Evolutionary conservation across 1,140 invertebrate species (phyloP), one percentile per base, ranked within the genome.

Genomic region (Adelges cooleyi): DNA sequence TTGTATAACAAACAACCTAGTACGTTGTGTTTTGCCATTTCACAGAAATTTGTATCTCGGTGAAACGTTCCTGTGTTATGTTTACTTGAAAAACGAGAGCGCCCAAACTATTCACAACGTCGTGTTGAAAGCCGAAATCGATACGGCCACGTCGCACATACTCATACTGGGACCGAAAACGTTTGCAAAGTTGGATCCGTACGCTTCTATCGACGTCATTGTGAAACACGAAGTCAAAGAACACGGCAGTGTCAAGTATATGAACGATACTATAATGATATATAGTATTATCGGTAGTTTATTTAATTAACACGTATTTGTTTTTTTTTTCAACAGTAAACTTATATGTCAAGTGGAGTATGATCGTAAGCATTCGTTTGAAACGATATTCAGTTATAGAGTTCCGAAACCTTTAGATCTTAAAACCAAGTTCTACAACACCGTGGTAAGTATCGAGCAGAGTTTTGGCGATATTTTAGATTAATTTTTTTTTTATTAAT

Each of bases 41-140:
- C 81, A 70, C 73, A 86, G 86, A 50, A 88, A 86, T 75, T 87
- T 90, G 70, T 89, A 89, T 75, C 74, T 90, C 23, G 96, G 96
- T 18, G 95, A 98, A 81, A 98, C 92, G 22, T 98, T 98, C 79
- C 92, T 94, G 1, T 93, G 94, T 75, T 98, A 96, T 73, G 85
- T 99, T 53, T 95, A 91, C 79, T 89, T 98, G 50, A 91, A 96
- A 72, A 98, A 98, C 80, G 91, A 95, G 73, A 94, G 91, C 59
- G 81, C 82, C 67, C 84, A 91, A 77, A 72, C 81, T 11, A 87
- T 91, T 13, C 85, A 86, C 69, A 84, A 90, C 77, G 86, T 95
- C 18, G 81, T 78, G 18, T 84, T 94, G 1, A 92, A 92, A 76
- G 84, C 85, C 73, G 73, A 69, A 72, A 62, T 62, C 29, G 56